These are phyloP conservation scores for Elaeidobius kamerunicus DNA, from an alignment of 2,888 invertebrate genomes.

Conservation along the genomic window DNA sequence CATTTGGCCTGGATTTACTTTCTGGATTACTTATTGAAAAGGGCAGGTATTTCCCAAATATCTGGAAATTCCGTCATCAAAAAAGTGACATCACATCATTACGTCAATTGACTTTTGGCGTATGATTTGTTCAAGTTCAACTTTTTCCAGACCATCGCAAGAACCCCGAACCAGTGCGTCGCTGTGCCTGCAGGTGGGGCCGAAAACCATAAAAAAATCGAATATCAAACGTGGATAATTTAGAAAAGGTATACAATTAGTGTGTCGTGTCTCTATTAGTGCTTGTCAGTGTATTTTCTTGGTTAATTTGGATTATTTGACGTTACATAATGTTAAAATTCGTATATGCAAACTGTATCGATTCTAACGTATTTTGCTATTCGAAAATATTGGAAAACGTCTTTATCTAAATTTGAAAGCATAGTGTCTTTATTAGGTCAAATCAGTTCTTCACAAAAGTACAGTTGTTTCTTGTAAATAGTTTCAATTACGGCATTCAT, in stretches of 20 bases:
- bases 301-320: not conserved
- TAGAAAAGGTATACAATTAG: conserved; percentile 9
- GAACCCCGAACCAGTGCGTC: conserved; percentile 1
- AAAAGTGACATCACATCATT: no score
- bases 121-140: no score
- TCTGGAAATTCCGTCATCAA: no score
- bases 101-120: no score
- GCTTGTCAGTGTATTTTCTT: not conserved
- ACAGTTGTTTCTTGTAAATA: no score
- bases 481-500: not conserved
- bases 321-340: not conserved
- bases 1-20: no score
- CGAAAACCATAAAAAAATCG: conserved; percentile 6
- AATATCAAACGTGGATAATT: conserved; percentile 4
- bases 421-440: not conserved
- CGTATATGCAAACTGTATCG: not conserved
- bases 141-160: not conserved
- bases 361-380: not conserved
- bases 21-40: no score
- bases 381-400: not conserved
- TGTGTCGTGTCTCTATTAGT: not conserved
- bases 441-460: not conserved
- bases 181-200: conserved; percentile 10
- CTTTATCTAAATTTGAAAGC: not conserved
- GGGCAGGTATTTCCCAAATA: no score